phyloP scores from a whole-genome alignment of 2,888 invertebrate genomes.

The Pandemis heparana region DNA sequence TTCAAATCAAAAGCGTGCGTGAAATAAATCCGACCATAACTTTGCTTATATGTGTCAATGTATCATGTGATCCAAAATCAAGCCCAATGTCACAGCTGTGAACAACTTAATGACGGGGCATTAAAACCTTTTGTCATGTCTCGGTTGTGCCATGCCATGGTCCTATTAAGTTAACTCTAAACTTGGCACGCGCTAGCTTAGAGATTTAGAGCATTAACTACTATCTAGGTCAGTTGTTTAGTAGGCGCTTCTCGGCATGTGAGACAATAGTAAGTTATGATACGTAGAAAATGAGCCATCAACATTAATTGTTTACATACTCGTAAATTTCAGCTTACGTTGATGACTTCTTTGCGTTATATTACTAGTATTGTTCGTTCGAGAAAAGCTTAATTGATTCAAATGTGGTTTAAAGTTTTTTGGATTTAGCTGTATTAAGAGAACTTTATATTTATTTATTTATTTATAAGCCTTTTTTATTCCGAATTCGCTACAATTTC shows the following conservation, averaged over 20 bases:
- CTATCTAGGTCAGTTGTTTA: conserved; percentile 80
- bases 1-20: not conserved
- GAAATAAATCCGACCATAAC: not conserved
- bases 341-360: not conserved
- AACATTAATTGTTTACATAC: conserved; percentile 18
- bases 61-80: conserved; percentile 25
- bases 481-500: too few species aligned
- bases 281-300: conserved; percentile 36
- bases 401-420: too few species aligned
- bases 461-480: too few species aligned
- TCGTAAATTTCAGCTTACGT: not conserved
- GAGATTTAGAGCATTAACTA: conserved; percentile 71
- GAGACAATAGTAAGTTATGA: conserved; percentile 51
- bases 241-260: conserved; percentile 63
- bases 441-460: too few species aligned
- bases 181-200: conserved; percentile 70
- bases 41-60: conserved; percentile 26
- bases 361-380: too few species aligned
- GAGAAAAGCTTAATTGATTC: too few species aligned
- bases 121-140: conserved; percentile 42
- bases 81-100: conserved; percentile 41
- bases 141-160: conserved; percentile 46
- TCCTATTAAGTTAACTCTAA: conserved; percentile 59
- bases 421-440: too few species aligned
- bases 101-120: conserved; percentile 39